Percentiles rank a stretch among this genome's conserved stretches.
Evolutionary conservation across 2,888 invertebrate genomes (phyloP).

Genomic region (Scaptomyza parva): DNA sequence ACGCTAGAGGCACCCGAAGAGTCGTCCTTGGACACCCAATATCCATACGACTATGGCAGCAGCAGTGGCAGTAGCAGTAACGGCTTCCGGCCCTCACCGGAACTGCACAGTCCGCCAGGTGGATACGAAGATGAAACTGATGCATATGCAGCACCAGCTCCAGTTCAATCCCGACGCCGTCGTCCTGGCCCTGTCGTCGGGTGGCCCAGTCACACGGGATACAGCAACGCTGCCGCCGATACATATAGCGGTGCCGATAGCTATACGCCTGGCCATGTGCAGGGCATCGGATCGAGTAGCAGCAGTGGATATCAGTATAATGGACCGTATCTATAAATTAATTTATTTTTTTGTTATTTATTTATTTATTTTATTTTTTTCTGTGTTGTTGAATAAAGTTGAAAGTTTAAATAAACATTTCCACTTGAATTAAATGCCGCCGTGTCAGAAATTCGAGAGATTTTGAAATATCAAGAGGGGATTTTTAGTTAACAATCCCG

Average conservation of each 20-base stretch:
- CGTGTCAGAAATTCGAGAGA: no score
- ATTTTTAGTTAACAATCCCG: no score
- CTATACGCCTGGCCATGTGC: constrained; percentile 79
- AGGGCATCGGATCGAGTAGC: constrained; percentile 66
- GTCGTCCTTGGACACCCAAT: constrained; percentile 23
- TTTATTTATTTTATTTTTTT: constrained; percentile 54
- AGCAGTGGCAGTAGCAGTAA: constrained; percentile 8
- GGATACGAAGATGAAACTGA: constrained; percentile 50
- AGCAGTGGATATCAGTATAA: constrained; percentile 72
- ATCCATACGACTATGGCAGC: constrained; percentile 39
- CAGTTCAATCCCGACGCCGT: constrained; percentile 42
- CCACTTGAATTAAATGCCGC: no score
- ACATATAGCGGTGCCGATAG: constrained; percentile 80
- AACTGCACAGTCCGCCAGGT: constrained; percentile 38
- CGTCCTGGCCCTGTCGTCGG: constrained; percentile 49
- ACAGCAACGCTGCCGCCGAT: constrained; percentile 45
- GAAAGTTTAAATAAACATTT: no score
- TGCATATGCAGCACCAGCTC: constrained; percentile 46
- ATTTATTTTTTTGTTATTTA: constrained; percentile 17
- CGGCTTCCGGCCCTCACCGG: constrained; percentile 63
- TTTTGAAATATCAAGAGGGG: no score
- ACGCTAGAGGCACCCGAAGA: constrained; percentile 66
- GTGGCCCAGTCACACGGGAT: constrained; percentile 40
- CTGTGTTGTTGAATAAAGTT: constrained; percentile 37
- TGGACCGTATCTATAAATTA: constrained; percentile 58